Evolutionary conservation across 2,113 vertebrate genomes (phyloP).

Genomic region (Halcyon senegalensis): DNA sequence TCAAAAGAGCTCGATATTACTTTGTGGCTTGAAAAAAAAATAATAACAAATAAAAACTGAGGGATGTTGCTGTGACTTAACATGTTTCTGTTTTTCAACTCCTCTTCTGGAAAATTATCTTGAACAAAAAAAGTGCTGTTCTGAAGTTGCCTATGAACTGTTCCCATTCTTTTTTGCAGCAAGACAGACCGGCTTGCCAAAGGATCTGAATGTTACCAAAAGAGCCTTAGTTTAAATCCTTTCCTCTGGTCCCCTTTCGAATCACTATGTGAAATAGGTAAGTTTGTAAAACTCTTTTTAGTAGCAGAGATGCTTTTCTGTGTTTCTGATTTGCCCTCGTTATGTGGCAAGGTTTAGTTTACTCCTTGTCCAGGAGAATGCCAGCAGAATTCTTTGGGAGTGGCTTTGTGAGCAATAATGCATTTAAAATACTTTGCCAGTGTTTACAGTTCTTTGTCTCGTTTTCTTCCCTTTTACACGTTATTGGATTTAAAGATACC

Average conservation of each 20-base stretch:
- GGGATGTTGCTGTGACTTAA: not conserved
- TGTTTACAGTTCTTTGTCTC: not conserved
- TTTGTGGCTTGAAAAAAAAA: not conserved
- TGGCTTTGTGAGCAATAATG: not conserved
- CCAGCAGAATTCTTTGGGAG: not conserved
- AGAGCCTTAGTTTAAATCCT: conserved; percentile 96
- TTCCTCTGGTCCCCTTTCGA: conserved; percentile 99
- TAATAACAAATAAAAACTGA: not conserved
- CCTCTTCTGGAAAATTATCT: conserved; percentile 26
- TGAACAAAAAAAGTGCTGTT: conserved; percentile 14
- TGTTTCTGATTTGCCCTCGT: rapidly evolving
- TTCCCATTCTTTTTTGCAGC: conserved; percentile 73
- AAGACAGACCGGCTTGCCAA: conserved; percentile 93
- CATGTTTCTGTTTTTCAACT: not conserved
- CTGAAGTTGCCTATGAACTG: conserved; percentile 25
- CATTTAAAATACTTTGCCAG: too few relatives aligned
- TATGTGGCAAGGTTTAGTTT: not conserved
- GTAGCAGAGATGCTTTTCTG: not conserved
- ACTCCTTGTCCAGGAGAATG: not conserved
- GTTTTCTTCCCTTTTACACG: not conserved
- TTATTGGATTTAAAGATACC: not conserved
- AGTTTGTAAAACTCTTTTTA: conserved; percentile 29
- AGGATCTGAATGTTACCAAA: conserved; percentile 99
- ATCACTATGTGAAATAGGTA: conserved; percentile 97
- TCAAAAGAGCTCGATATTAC: not conserved